phyloP scores from a whole-genome alignment of 2,113 vertebrate genomes.

The Tauraco erythrolophus region DNA sequence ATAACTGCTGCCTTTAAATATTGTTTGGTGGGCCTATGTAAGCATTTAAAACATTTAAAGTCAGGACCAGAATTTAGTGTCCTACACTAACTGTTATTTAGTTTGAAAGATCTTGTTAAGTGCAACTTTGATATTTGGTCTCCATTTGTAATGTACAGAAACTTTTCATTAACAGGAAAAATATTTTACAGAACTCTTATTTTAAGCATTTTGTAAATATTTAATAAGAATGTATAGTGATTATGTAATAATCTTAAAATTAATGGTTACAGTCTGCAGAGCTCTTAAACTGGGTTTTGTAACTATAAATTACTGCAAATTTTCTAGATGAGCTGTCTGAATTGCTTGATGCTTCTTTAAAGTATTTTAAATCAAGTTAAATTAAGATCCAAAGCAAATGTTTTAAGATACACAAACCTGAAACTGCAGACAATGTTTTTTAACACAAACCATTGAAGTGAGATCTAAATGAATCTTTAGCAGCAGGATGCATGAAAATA shows the following conservation, averaged over 20 bases:
- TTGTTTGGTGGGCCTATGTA: neutral
- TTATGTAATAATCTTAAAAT: neutral
- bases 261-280: neutral
- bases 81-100: neutral
- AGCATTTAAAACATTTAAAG: neutral
- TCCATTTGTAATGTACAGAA: neutral
- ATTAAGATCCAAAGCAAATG: neutral
- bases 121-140: neutral
- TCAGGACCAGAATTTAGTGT: neutral
- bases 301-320: neutral
- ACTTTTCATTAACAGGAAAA: neutral
- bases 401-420: neutral
- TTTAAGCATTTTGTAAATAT: neutral
- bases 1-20: neutral
- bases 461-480: neutral
- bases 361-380: neutral
- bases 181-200: accelerated
- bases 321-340: neutral
- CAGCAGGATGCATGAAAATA: neutral
- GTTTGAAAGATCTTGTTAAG: neutral
- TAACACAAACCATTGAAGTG: neutral
- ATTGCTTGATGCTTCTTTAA: neutral
- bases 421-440: neutral
- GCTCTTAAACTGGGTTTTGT: neutral
- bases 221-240: neutral